Evolutionary conservation across 2,888 invertebrate genomes (phyloP), one percentile per base, ranked within the genome.

Genomic region (Anoncus sp.): DNA sequence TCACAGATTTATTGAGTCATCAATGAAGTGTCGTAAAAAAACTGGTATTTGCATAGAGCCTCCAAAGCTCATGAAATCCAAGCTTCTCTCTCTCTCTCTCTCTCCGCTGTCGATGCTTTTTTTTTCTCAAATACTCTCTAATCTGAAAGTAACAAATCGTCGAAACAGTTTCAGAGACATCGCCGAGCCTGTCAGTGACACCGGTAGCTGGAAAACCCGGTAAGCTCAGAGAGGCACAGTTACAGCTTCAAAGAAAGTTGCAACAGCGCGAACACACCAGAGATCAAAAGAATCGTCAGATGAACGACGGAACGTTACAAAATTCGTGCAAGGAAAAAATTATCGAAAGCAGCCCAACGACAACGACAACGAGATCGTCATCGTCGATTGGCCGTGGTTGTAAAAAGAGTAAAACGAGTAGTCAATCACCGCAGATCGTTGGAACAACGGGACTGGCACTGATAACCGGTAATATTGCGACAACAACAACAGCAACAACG

Each of bases 201-300:
- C 82, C 86, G 80, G 74, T 83, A 12, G 80, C 83, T 60, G 87
- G 82, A 45, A 91, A 90, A 70, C 78, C 89, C 80, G 86, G 89
- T 57, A 92, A 93, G 88, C 93, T 94, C 81, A 91, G 93, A 74
- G 94, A 94, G 87, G 93, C 94, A 57, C 94, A 94, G 83, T 87
- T 94, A 59, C 94, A 94, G 81, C 90, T 95, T 62, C 94, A 95
- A 85, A 93, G 94, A 81, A 96, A 96, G 90, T 91, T 96, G 72
- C 94, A 95, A 79, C 95, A 95, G 87, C 93, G 93, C 81, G 95
- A 94, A 89, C 92, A 94, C 31, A 93, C 93, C 60, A 92, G 94
- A 89, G 93, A 96, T 91, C 93, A 94, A 85, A 94, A 94, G 86
- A 91, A 93, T 83, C 86, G 86, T 80, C 83, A 87, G 67, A n/a